Percentiles rank a stretch among this genome's conserved stretches.
phyloP scores from a whole-genome alignment of 2,797 vertebrate genomes.

The Melanotaenia pygmaea region DNA sequence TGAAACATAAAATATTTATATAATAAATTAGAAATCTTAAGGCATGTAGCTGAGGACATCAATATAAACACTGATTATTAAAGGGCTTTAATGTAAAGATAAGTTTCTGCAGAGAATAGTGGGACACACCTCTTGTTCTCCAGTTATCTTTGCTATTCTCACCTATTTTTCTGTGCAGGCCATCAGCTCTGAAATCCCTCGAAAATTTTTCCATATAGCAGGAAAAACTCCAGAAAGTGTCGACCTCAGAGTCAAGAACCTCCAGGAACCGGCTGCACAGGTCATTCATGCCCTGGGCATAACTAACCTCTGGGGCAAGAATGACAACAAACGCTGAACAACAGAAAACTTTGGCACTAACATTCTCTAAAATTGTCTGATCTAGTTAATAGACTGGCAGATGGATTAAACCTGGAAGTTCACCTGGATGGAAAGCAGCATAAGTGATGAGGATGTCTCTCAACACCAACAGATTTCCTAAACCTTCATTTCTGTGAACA shows the following conservation, averaged over 20 bases:
- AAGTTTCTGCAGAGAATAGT: neutral
- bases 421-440: constrained; percentile 85
- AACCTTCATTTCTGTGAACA: constrained; percentile 77
- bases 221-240: constrained; percentile 86
- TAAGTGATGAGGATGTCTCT: constrained; percentile 85
- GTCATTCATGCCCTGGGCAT: constrained; percentile 85
- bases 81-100: neutral
- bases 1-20: neutral
- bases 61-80: neutral
- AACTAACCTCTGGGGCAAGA: constrained; percentile 80
- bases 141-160: neutral
- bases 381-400: neutral
- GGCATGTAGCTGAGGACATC: neutral
- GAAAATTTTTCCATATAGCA: constrained; percentile 86
- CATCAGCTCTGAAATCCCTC: constrained; percentile 84
- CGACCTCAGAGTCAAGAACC: constrained; percentile 83
- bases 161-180: constrained; percentile 87
- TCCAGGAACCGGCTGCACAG: constrained; percentile 85
- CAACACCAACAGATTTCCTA: constrained; percentile 81
- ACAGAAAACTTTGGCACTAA: constrained; percentile 2
- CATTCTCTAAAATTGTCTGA: neutral
- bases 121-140: neutral
- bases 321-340: constrained; percentile 11
- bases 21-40: neutral
- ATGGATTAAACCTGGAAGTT: neutral